Base-by-base conservation (phyloP, 92 coral and sea anemone species). In the Bergia sp. region DNA sequence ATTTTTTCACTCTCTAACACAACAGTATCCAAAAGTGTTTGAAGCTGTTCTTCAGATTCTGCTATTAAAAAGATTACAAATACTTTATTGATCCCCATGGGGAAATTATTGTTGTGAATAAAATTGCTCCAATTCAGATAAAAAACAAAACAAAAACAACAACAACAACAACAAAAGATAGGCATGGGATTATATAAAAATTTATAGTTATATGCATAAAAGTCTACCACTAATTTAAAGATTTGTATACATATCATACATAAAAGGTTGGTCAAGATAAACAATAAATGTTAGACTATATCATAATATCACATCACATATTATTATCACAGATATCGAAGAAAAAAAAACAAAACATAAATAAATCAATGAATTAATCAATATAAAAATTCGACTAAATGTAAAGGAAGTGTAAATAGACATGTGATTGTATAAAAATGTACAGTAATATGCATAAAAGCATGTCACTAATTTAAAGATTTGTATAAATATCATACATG, bases 21-120 rank as follows among this genome's bases (percentile, higher is more conserved):
- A n/a, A n/a, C n/a, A n/a, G n/a, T n/a, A n/a, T n/a, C n/a, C n/a
- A n/a, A n/a, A n/a, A n/a, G n/a, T n/a, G n/a, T n/a, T n/a, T n/a
- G n/a, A n/a, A n/a, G n/a, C n/a, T n/a, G n/a, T n/a, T n/a, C n/a
- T n/a, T n/a, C n/a, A n/a, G n/a, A n/a, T n/a, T n/a, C n/a, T n/a
- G n/a, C n/a, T n/a, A n/a, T n/a, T n/a, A n/a, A n/a, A n/a, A 67
- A 67, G 73, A 67, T 67, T 55, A 67, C 73, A 67, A 67, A 67
- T 67, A 67, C 73, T 67, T 67, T 67, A 67, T 67, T 67, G 73
- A 67, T 67, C 73, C 73, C 73, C 73, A 9, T 67, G 73, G 73
- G 73, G 73, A 67, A 67, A 67, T 67, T 67, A 67, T 21, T 67
- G 73, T 67, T 67, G 73, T 67, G 73, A 67, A 67, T 67, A 67